phyloP scores from a whole-genome alignment of 2,888 invertebrate species.

The Tetramorium bicarinatum region DNA sequence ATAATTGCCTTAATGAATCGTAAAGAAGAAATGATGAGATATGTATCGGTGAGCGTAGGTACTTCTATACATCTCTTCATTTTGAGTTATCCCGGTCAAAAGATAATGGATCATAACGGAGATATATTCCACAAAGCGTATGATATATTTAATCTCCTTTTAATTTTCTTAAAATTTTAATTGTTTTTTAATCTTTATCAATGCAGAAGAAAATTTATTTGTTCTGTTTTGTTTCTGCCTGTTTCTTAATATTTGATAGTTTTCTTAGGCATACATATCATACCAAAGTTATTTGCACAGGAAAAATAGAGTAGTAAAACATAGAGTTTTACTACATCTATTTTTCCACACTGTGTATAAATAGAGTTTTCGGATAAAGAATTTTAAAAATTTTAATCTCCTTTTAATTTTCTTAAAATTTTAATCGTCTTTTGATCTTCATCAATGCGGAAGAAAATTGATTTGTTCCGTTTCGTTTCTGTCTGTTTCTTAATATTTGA shows the following conservation, averaged over 20 bases:
- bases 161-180: no score
- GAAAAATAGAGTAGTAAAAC: no score
- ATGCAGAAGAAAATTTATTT: not conserved
- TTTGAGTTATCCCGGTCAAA: conserved; percentile 34
- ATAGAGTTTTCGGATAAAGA: no score
- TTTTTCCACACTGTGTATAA: no score
- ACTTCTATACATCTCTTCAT: conserved; percentile 23
- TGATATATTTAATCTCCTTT: not conserved
- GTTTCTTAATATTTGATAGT: not conserved
- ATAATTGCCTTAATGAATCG: conserved; percentile 12
- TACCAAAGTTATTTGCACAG: no score
- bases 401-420: no score
- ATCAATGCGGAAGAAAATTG: not conserved
- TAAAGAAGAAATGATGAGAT: conserved; percentile 37
- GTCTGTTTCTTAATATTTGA: not conserved
- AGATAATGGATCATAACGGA: conserved; percentile 24
- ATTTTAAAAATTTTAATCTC: no score
- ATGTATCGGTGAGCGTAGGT: conserved; percentile 7
- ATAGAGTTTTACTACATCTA: no score
- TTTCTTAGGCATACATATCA: not conserved
- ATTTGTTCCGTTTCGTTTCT: not conserved
- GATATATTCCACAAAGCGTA: conserved; percentile 38
- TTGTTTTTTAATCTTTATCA: not conserved
- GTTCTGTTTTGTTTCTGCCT: not conserved
- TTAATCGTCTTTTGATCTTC: not conserved